Evolutionary conservation across 2,888 invertebrate species (phyloP), one percentile per base, ranked within the genome.

Genomic region (Diaprepes abbreviatus): DNA sequence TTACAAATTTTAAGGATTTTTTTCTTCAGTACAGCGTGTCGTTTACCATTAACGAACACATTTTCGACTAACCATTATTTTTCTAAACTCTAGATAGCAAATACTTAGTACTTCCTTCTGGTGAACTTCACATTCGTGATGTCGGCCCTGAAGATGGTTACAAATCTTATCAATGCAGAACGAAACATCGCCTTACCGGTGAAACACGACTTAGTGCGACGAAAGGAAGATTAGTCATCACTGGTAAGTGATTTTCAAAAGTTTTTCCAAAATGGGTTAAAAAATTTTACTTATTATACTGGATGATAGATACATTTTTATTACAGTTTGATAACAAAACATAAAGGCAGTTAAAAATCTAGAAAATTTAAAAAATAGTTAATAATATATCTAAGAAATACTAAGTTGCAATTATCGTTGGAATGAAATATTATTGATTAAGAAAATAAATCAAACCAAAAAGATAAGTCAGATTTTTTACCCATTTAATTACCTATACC

Each of bases 121-220:
- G 97, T 75, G 97, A 97, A 85, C 89, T 98, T 74, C 97, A 97
- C 85, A 96, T 97, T 80, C 91, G 95, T 81, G 95, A 97, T 87
- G 96, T 97, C 72, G 94, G 94, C 84, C 95, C 95, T 73, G 95
- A 95, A 84, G 97, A 97, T 85, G 95, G 95, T 73, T 94, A 94
- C 85, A 95, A 95, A 85, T 93, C 94, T 71, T 96, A 96, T 83
- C 95, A 96, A 85, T 96, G 96, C 84, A 91, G 96, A 78, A 96
- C 96, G 69, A 95, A 95, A 84, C 96, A 96, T 83, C 90, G 95
- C 80, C 88, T 96, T 63, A 96, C 96, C 76, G 96, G 95, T 76
- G 96, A 96, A 88, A 96, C 96, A 65, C 88, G 95, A 83, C 87
- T 96, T 76, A 96, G 96, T 79, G 96, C 96, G 63, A 96, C 96